phyloP scores from a whole-genome alignment of 2,797 vertebrate genomes.

The Protosalanx chinensis region DNA sequence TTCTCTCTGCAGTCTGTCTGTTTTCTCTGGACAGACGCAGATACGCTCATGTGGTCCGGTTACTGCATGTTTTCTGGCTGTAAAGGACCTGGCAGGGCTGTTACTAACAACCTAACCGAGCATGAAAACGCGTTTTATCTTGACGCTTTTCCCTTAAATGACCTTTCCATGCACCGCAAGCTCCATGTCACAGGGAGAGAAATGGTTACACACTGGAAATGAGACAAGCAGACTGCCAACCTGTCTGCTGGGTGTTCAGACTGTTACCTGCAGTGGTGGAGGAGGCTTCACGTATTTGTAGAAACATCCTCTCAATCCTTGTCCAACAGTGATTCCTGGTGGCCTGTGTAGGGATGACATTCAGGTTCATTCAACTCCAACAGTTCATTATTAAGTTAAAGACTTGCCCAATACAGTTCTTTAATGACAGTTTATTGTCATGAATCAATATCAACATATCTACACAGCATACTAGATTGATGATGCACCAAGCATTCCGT shows the following conservation, averaged over 20 bases:
- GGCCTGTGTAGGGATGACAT: not conserved
- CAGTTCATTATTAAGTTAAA: too few species aligned
- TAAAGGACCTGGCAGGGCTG: not conserved
- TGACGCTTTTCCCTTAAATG: not conserved
- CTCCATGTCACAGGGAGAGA: too few species aligned
- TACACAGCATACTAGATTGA: not conserved
- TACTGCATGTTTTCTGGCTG: too few species aligned
- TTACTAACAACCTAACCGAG: slow-evolving; percentile 2
- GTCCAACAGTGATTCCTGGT: slow-evolving; percentile 25
- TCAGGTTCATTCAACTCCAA: not conserved
- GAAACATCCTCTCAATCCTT: not conserved
- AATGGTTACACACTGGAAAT: not conserved
- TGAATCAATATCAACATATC: not conserved
- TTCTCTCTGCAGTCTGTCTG: not conserved
- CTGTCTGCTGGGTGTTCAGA: not conserved
- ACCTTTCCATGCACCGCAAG: not conserved
- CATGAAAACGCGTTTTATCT: not conserved
- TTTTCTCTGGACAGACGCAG: too few species aligned
- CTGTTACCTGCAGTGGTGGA: not conserved
- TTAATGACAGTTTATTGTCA: not conserved
- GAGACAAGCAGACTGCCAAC: not conserved
- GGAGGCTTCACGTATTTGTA: not conserved
- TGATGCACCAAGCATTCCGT: not conserved
- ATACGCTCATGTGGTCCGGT: too few species aligned
- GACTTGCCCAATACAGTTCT: not conserved